A percentile compares a stretch with the other conserved stretches of the same genome.
Evolutionary conservation across 2,113 vertebrate genomes (phyloP).

Genomic region (Mandrillus leucophaeus): DNA sequence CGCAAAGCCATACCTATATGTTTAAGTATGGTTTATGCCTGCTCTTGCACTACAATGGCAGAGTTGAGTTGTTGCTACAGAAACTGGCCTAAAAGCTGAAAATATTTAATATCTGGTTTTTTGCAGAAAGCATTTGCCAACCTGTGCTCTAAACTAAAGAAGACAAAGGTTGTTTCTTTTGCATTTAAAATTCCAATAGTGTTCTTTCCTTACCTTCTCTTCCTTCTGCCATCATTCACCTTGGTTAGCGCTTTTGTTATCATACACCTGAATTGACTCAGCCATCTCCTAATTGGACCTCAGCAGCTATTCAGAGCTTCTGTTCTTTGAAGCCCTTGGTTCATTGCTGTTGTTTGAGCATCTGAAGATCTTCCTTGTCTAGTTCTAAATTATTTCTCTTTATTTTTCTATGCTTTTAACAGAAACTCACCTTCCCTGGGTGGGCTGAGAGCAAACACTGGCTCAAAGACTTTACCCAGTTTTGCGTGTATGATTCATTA

Average conservation of each 20-base stretch:
- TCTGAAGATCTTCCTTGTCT: background rate
- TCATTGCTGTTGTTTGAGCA: background rate
- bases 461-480: background rate
- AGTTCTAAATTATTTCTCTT: background rate
- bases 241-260: background rate
- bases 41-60: background rate
- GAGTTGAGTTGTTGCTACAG: slow-evolving; percentile 1
- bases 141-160: background rate
- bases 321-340: background rate
- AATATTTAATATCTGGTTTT: background rate
- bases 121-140: background rate
- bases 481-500: background rate
- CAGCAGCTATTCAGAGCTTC: background rate
- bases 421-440: background rate
- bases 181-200: background rate
- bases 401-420: background rate
- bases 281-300: background rate
- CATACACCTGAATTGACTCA: background rate
- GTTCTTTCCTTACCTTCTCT: background rate
- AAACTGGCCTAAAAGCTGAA: slow-evolving; percentile 15
- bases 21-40: background rate
- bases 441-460: background rate
- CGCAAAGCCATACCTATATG: background rate
- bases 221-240: background rate
- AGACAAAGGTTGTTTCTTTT: background rate